phyloP scores from a whole-genome alignment of 2,113 vertebrate species.

The Nycticorax nycticorax region DNA sequence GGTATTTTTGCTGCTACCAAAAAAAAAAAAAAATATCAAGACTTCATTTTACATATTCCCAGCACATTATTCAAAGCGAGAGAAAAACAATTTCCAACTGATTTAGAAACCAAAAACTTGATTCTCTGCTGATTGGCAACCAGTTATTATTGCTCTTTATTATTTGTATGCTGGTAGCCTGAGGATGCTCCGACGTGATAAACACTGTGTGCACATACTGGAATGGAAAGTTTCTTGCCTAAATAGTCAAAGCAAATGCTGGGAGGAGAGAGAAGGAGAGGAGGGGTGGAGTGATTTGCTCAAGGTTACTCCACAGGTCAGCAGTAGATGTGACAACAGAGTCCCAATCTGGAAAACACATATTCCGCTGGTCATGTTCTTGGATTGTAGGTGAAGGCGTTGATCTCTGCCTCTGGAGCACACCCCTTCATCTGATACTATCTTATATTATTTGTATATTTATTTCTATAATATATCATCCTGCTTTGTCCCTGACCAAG shows the following conservation, averaged over 20 bases:
- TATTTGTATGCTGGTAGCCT: not conserved
- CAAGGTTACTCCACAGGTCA: not conserved
- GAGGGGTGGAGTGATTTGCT: not conserved
- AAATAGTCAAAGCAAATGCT: not conserved
- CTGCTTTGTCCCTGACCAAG: not conserved
- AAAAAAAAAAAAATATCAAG: not conserved
- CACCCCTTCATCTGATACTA: rapidly evolving
- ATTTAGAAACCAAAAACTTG: conserved; percentile 27
- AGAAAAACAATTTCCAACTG: conserved; percentile 43
- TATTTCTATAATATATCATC: not conserved
- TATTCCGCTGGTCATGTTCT: not conserved
- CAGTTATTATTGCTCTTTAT: conserved; percentile 17
- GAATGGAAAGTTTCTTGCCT: not conserved
- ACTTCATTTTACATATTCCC: conserved; percentile 14
- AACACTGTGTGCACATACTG: not conserved
- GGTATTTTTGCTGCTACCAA: conserved; percentile 8
- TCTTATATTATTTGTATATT: not conserved
- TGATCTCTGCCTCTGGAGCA: not conserved
- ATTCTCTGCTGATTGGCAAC: conserved; percentile 20
- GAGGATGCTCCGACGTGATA: not conserved
- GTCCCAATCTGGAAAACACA: not conserved
- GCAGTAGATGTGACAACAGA: not conserved
- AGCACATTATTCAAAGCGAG: conserved; percentile 43
- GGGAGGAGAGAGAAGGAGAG: not conserved
- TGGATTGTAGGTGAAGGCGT: not conserved